phyloP scores from a whole-genome alignment of 1,140 invertebrate species.

The Microplitis demolitor region DNA sequence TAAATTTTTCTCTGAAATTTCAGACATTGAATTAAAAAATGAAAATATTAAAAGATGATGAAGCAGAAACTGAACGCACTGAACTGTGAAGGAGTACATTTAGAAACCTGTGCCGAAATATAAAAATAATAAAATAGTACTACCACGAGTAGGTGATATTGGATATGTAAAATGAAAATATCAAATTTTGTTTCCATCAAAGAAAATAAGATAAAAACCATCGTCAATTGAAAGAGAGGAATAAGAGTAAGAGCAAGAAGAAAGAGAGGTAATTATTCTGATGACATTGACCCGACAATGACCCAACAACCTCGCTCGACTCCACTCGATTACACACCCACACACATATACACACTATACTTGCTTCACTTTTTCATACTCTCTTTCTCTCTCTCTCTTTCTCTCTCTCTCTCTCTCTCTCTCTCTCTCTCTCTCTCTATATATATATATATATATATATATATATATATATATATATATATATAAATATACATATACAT shows the following conservation, averaged over 20 bases:
- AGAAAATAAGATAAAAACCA: background rate
- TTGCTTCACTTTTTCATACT: no score
- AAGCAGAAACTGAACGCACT: no score
- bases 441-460: no score
- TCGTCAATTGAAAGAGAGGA: slow-evolving; percentile 9
- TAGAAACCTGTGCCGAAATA: background rate
- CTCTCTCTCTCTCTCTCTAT: no score
- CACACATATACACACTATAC: slow-evolving; percentile 11
- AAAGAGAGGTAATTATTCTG: slow-evolving; percentile 50
- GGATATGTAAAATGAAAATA: slow-evolving; percentile 4
- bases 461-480: no score
- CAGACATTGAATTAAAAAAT: no score
- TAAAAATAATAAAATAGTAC: slow-evolving; percentile 11
- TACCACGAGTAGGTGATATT: background rate
- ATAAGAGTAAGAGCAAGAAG: slow-evolving; percentile 24
- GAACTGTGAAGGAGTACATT: no score
- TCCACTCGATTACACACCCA: slow-evolving; percentile 40
- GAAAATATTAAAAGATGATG: no score
- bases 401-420: no score
- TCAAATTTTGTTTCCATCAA: background rate
- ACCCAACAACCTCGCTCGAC: slow-evolving; percentile 40
- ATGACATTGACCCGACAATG: slow-evolving; percentile 52
- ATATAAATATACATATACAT: slow-evolving; percentile 18
- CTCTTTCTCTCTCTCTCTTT: no score
- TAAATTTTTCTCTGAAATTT: no score